These are phyloP conservation scores for Platorchestia sp. DNA, from an alignment of 1,140 invertebrate genomes.

Conservation along the genomic window DNA sequence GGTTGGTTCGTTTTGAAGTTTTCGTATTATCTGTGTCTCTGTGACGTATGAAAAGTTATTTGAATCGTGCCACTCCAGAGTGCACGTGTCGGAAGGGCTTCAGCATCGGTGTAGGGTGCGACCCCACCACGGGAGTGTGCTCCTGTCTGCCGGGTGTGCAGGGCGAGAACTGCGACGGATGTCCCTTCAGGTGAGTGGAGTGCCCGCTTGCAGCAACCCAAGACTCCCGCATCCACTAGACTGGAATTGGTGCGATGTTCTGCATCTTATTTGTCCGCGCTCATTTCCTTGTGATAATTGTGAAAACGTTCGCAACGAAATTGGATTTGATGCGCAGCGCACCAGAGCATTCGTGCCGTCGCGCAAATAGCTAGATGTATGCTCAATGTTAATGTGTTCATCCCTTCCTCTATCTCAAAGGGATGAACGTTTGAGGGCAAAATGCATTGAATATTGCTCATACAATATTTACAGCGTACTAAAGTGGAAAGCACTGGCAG, in stretches of 20 bases:
- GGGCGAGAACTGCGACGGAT: constrained; percentile 95
- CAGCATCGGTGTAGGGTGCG: constrained; percentile 90
- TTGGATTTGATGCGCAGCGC: no score
- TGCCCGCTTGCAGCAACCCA: neutral
- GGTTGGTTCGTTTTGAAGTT: constrained; percentile 43
- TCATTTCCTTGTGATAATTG: neutral
- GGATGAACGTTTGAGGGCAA: no score
- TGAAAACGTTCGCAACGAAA: no score
- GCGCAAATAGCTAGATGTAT: no score
- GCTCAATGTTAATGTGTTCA: no score
- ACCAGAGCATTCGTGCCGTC: no score
- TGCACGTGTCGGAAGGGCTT: constrained; percentile 85
- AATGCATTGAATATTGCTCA: no score
- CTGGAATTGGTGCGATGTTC: neutral
- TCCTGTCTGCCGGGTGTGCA: constrained; percentile 94
- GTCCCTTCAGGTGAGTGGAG: constrained; percentile 84
- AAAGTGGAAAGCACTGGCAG: no score
- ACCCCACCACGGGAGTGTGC: constrained; percentile 90
- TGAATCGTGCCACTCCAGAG: constrained; percentile 30
- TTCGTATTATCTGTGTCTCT: constrained; percentile 55
- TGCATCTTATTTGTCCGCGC: neutral
- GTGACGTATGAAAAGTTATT: neutral
- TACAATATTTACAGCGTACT: no score
- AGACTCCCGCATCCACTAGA: no score
- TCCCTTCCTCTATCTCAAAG: no score